Evolutionary conservation across 2,888 invertebrate genomes (phyloP), one percentile per base, ranked within the genome.

Genomic region (Dicyrtomina minuta): DNA sequence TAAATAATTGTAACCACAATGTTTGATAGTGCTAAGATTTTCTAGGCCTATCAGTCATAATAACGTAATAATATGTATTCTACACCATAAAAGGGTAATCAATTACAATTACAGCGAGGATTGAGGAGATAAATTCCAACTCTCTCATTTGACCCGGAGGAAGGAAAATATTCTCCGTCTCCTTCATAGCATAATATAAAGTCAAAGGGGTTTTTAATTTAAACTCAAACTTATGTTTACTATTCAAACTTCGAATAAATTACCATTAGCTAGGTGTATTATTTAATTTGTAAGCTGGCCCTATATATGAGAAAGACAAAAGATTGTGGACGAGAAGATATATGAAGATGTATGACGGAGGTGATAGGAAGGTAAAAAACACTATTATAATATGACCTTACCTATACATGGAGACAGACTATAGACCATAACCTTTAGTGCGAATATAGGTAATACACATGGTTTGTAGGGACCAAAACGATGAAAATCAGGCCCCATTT

Each of bases 261-360:
- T 65, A 65, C 65, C 65, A 65, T 55, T 56, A 53, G 53, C 55
- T 65, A 65, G 44, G 65, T 65, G 65, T 65, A 65, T 65, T 41
- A 65, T 65, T 65, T 65, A 65, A 65, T 65, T 65, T 61, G 20
- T 64, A 26, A 49, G 61, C 27, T 8, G 20, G 22, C 17, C 12
- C 1, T 39, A 1, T 58, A 53, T 5, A 53, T n/a, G 15, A 24
- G 43, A 15, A 10, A 22, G 22, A 41, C n/a, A 17, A n/a, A n/a
- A n/a, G 44, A 24, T 8, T 33, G 58, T n/a, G n/a, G n/a, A n/a
- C n/a, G 33, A 33, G 33, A 58, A 39, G 39, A 39, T 10, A 33
- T 15, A n/a, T n/a, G n/a, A n/a, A n/a, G n/a, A n/a, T n/a, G n/a
- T n/a, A n/a, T n/a, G n/a, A n/a, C n/a, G n/a, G n/a, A n/a, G n/a